phyloP scores from a whole-genome alignment of 2,113 vertebrate species.

The Mystacornis crossleyi region DNA sequence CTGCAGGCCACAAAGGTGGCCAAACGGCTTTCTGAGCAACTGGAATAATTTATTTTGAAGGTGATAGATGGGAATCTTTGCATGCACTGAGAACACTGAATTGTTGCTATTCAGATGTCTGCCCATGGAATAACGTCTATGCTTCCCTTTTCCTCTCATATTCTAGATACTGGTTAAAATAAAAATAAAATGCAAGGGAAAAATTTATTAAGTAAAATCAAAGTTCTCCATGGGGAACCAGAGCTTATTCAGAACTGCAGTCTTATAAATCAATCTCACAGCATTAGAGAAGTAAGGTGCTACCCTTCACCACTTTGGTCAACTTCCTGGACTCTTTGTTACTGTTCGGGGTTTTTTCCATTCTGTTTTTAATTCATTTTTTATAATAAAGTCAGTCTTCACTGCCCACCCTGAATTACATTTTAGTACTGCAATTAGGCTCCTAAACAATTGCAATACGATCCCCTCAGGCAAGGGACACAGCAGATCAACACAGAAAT shows the following conservation, averaged over 20 bases:
- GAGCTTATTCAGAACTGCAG: not conserved
- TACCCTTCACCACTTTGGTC: not conserved
- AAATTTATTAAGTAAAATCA: not conserved
- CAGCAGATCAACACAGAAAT: not conserved
- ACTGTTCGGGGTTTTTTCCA: not conserved
- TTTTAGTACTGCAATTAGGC: not conserved
- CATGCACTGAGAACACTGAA: not conserved
- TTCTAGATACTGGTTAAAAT: not conserved
- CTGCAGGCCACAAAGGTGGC: not conserved
- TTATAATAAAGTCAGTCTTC: not conserved
- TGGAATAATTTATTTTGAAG: constrained; percentile 24
- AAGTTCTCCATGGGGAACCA: not conserved
- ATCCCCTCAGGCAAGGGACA: not conserved
- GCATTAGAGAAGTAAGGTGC: not conserved
- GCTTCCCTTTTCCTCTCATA: not conserved
- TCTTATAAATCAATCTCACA: not conserved
- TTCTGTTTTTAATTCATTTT: not conserved
- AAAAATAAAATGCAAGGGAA: not conserved
- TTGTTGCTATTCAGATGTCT: not conserved
- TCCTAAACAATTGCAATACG: not conserved
- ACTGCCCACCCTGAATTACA: not conserved
- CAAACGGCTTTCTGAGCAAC: not conserved
- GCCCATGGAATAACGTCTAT: not conserved
- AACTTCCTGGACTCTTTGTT: not conserved
- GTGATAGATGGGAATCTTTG: not conserved